Base-by-base conservation (phyloP, 2,113 vertebrate genomes). In the Dolichotis patagonum region DNA sequence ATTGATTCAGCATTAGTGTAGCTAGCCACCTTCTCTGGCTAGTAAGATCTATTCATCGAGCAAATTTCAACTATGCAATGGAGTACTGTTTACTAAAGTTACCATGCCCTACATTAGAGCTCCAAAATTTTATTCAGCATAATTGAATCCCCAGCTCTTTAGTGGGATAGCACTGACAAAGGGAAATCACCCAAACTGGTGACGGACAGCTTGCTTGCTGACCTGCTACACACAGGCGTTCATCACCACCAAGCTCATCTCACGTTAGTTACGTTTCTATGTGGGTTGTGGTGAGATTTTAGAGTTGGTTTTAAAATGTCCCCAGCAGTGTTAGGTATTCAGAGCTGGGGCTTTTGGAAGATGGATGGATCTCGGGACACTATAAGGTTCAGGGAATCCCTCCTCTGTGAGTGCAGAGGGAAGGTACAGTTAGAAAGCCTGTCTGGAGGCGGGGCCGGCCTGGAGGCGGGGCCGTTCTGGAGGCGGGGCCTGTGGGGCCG, bases 361-460 rank as follows among this genome's bases (percentile, higher is more conserved):
- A 38, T 28, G 26, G 12, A 8, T 30, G 73, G 73, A 16, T 77
- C 6, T 22, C 1, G 14, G 73, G 41, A 43, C 22, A 38, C 73
- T n/a, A 16, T 10, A 6, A 5, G n/a, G 35, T 0, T 49, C 73
- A 7, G 13, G 8, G 43, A 26, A 26, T 14, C 2, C 41, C 11
- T 75, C 38, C 41, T 26, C 4, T 43, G 24, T 41, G 71, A 75
- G 41, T 6, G 10, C 71, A 10, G 24, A 38, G 20, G 11, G 43
- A 75, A 43, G 5, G 26, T 0, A 28, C 12, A 0, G 2, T 16
- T 4, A 46, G 26, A 26, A 16, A 7, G 41, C 41, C 24, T 3
- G 41, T 24, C 24, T 28, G 26, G 24, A 75, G 73, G 71, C 30
- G 32, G 32, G 65, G 14, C 14, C 22, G 13, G n/a, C 1, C 63